Evolutionary conservation across 92 coral and sea anemone genomes (phyloP).

Genomic region (Scolanthus callimorphus): DNA sequence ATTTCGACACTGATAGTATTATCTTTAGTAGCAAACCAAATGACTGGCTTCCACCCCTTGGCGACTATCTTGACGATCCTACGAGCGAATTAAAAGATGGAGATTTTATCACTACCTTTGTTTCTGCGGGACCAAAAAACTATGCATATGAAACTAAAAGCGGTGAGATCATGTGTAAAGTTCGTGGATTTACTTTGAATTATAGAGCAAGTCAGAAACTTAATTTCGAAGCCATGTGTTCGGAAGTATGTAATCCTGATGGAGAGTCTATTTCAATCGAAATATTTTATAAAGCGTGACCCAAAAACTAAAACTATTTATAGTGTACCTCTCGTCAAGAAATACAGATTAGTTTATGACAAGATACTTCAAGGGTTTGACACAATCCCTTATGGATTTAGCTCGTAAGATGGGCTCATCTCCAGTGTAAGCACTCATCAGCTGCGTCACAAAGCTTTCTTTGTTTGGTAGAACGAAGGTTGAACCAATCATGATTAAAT

Average conservation of each 20-base stretch:
- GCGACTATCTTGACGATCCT: conserved; percentile 21
- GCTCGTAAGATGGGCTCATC: too few species aligned
- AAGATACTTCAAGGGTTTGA: conserved; percentile 2
- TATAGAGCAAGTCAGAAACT: conserved; percentile 7
- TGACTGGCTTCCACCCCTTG: conserved; percentile 16
- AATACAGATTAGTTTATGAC: conserved; percentile 9
- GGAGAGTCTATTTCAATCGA: neutral
- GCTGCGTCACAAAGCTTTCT: too few species aligned
- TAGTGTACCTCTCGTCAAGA: neutral
- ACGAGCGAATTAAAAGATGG: conserved; percentile 8
- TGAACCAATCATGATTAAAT: too few species aligned
- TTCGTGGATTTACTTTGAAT: conserved; percentile 32
- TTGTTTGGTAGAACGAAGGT: too few species aligned
- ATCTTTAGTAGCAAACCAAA: conserved; percentile 10
- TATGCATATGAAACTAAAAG: conserved; percentile 16
- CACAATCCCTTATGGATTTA: conserved; percentile 5
- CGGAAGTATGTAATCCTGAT: conserved; percentile 5
- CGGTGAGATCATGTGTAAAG: conserved; percentile 3
- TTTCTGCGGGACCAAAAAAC: conserved; percentile 50
- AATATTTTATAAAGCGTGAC: conserved; percentile 2
- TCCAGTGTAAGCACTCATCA: too few species aligned
- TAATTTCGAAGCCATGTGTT: conserved; percentile 14
- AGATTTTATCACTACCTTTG: conserved; percentile 32
- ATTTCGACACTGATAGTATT: conserved; percentile 31
- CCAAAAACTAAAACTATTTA: neutral